phyloP scores from a whole-genome alignment of 1,140 invertebrate genomes.

The Antheraea pernyi region DNA sequence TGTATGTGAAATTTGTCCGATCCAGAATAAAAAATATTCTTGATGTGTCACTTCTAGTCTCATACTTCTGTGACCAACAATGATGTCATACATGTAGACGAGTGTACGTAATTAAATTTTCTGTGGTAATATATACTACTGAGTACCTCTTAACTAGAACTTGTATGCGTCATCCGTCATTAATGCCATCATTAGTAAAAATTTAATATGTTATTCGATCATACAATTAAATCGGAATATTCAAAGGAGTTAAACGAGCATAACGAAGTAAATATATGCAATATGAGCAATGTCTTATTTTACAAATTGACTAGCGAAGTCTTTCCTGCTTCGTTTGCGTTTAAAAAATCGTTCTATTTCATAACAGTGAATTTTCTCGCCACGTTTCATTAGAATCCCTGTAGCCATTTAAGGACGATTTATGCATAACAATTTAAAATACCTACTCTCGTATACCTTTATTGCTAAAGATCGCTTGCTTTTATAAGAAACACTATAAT shows the following conservation, averaged over 20 bases:
- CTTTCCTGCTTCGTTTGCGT: no score
- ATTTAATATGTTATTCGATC: background rate
- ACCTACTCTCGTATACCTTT: no score
- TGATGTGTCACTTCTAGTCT: background rate
- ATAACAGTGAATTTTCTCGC: no score
- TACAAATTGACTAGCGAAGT: no score
- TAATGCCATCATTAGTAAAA: background rate
- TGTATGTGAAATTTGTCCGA: no score
- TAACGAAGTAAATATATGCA: background rate
- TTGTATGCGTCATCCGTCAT: background rate
- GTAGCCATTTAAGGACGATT: no score
- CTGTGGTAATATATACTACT: background rate
- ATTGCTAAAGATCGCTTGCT: no score
- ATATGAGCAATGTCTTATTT: no score
- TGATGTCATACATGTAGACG: background rate
- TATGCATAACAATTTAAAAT: no score
- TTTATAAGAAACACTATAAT: no score
- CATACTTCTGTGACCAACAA: background rate
- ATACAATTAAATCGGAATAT: background rate
- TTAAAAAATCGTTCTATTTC: no score
- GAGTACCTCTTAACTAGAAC: background rate
- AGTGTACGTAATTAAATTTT: background rate
- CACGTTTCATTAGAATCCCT: no score
- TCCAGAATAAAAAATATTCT: background rate
- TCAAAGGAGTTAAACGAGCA: background rate